Base-by-base conservation (phyloP, 53 echinoderm and acorn worm genomes). In the Holothuria scabra region DNA sequence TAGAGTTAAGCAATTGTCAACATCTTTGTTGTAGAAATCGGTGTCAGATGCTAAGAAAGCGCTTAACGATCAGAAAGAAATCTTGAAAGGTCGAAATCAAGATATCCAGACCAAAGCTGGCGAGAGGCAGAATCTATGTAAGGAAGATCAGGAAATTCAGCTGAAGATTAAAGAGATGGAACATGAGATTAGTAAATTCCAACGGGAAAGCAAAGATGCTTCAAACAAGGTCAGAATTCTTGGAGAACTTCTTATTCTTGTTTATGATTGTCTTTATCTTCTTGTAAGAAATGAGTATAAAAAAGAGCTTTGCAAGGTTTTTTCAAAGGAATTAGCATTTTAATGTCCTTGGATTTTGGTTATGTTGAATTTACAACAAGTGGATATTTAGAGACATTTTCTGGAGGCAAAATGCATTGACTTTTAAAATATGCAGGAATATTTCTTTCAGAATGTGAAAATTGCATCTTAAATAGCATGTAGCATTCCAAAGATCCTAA, bases 151-250 rank as follows among this genome's bases (percentile, higher is more conserved):
- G 31, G 92, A 94, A 62, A 92, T 72, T 12, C 94, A 97, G 85
- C 87, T 97, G 23, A 83, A 94, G 85, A 92, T 97, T 29, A 90
- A 94, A 83, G 97, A 97, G 65, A 48, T 89, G 32, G 97, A 97
- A n/a, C 97, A 97, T 67, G 82, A 84, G 52, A 89, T 87, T 56
- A 74, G 79, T 46, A 97, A 94, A 72, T 85, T 83, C 60, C 92
- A 94, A 20, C 66, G 90, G 48, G 97, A 97, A 30, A 92, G 94
- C 88, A 92, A 92, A 38, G 97, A 97, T 66, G 97, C 97, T 12
- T 94, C 87, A 1, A 90, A 90, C 48, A 97, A 88, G 94, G 97
- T 92, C 46, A 71, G 88, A 46, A 29, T 30, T 0, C 8, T 14
- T 10, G 18, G 8, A 52, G 8, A 52, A 52, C 0, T 18, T 32